Base-by-base conservation (phyloP, 2,888 invertebrate species). In the Thera obeliscata region DNA sequence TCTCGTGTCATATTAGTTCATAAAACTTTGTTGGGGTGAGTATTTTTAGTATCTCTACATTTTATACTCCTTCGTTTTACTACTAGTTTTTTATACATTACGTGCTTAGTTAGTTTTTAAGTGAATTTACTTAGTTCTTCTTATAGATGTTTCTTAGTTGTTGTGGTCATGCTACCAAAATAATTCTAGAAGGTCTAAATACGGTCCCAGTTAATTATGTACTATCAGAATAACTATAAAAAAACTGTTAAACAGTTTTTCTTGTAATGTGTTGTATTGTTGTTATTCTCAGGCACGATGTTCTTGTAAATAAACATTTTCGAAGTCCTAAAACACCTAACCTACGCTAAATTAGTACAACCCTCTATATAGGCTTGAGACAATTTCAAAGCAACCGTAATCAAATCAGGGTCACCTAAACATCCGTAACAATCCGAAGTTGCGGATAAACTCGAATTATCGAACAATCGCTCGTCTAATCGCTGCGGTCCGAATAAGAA, bases 401-500 rank as follows among this genome's bases (percentile, higher is more conserved):
- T 67, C 61, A 58, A 67, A 64, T 61, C 66, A 64, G 61, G 50
- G 70, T 60, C 38, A 54, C 62, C 64, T 61, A 67, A 64, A 61
- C 64, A 59, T 59, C 70, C 64, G 67, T 64, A 62, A 67, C 57
- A 57, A 55, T 56, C 55, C 62, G 22, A 50, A 69, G 61, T 67
- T 67, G 50, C 70, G 64, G 67, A 64, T 70, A 67, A 70, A 70
- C 61, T 70, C 64, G 41, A 62, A 67, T 70, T 70, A 67, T 70
- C 70, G 64, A 67, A 67, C 79, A 77, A 79, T 80, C 71, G 79
- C 81, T 77, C 71, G 75, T 79, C 76, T 82, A 85, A 87, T 84
- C 79, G 82, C 77, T 75, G 76, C 73, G 75, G 81, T 78, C 82
- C 81, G 78, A 83, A 81, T 79, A 80, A 82, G 80, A 79, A 74